Percentiles rank a stretch among this genome's conserved stretches.
These are phyloP conservation scores for Ceuthmochares aereus DNA, from an alignment of 2,113 vertebrate species.

Conservation along the genomic window DNA sequence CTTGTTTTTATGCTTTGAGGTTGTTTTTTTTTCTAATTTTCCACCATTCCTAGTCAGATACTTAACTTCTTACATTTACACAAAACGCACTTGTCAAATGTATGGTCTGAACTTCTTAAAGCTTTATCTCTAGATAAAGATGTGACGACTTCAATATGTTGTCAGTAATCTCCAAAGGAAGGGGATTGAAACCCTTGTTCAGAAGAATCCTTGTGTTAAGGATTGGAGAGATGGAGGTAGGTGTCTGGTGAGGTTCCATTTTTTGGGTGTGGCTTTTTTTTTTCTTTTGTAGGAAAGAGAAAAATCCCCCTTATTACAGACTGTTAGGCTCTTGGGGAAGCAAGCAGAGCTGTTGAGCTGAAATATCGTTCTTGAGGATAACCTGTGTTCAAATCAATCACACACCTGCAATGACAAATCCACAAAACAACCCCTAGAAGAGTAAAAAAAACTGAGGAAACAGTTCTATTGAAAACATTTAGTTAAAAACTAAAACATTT, in stretches of 20 bases:
- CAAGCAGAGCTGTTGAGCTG: background rate
- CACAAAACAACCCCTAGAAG: background rate
- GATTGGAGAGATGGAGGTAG: background rate
- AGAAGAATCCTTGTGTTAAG: background rate
- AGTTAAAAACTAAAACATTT: background rate
- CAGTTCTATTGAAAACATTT: background rate
- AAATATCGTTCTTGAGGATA: background rate
- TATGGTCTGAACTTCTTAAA: background rate
- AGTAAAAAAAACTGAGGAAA: background rate
- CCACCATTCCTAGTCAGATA: background rate
- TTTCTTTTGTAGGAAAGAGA: background rate
- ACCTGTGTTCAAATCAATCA: background rate
- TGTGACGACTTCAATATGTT: background rate
- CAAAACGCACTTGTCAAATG: background rate
- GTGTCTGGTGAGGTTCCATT: background rate
- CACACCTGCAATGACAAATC: background rate
- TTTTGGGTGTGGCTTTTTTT: background rate
- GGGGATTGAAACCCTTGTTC: background rate
- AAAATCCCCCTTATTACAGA: background rate
- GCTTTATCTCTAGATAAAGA: background rate
- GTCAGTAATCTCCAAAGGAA: background rate
- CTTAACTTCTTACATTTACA: background rate
- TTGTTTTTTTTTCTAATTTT: background rate
- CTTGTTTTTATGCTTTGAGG: background rate
- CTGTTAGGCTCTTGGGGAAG: background rate